Conservation (phyloP, 2,797 vertebrate species). For the Chromis chromis region DNA sequence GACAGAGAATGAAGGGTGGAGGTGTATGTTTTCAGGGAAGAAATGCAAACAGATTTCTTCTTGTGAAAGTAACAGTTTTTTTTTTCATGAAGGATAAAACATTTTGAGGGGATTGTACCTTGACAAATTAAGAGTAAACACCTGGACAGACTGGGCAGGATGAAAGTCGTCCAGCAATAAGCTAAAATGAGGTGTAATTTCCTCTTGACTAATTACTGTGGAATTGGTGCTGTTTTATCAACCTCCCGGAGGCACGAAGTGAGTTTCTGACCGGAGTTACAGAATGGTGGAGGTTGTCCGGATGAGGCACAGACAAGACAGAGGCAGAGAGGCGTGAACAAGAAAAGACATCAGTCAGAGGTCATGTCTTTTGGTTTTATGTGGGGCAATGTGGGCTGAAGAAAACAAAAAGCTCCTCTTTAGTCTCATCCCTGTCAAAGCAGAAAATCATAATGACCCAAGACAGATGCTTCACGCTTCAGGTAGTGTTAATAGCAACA, state of each 20-base stretch:
- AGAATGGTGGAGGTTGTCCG: conserved; percentile 48
- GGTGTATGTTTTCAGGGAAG: neutral
- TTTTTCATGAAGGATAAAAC: neutral
- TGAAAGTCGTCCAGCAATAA: conserved; percentile 79
- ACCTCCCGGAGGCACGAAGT: conserved; percentile 60
- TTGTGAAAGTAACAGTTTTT: neutral
- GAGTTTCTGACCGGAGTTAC: conserved; percentile 27
- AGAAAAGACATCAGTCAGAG: conserved; percentile 27
- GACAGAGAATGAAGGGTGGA: conserved; percentile 2
- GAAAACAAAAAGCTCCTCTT: conserved; percentile 16
- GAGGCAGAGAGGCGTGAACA: conserved; percentile 32
- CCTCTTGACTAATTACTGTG: conserved; percentile 83
- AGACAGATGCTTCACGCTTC: conserved; percentile 6
- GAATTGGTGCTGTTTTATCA: conserved; percentile 81
- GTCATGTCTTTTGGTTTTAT: conserved; percentile 31
- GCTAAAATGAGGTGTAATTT: conserved; percentile 87
- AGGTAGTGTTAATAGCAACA: conserved; percentile 1
- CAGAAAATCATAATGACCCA: neutral
- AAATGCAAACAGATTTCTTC: neutral
- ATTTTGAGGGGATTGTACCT: conserved; percentile 1
- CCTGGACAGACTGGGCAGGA: conserved; percentile 67
- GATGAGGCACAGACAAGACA: conserved; percentile 46
- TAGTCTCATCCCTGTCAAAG: conserved; percentile 20
- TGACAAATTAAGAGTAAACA: conserved; percentile 58
- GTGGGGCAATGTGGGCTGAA: conserved; percentile 14